Base-by-base conservation (phyloP, 2,797 vertebrate genomes). In the Coregonus sp. region DNA sequence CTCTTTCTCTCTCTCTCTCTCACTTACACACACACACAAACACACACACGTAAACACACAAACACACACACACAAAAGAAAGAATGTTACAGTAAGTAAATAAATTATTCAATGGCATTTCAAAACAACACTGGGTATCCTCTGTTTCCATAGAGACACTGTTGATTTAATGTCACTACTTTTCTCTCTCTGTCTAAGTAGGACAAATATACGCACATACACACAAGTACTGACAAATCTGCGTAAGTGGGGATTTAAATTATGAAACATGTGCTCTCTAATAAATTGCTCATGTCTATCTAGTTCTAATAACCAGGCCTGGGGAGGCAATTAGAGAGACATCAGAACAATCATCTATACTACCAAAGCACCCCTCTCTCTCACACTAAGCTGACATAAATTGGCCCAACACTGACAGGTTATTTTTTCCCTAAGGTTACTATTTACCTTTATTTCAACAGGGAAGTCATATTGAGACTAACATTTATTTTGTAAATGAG, bases 81-180 rank as follows among this genome's bases (percentile, higher is more conserved):
- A 86, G 83, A 75, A 75, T 81, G 83, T 89, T 84, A 88, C 86
- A 89, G 86, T 86, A 75, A 5, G 78, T 70, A 91, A 91, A 93
- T 93, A 89, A 91, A 91, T 92, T 93, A 92, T 90, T 92, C 82
- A 91, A 85, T 85, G 86, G 83, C 73, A 85, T 92, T 92, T 91
- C 81, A 87, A 85, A 90, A 91, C 86, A 90, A 88, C 86, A 88
- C 75, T 47, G 84, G 83, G 81, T 82, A 77, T 75, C 79, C 66
- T 70, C 74, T 75, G 90, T 93, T 93, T 88, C 91, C 88, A 92
- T 90, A 88, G 91, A 92, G 89, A 92, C 89, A 72, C 31, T 66
- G 84, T 83, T 84, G 85, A 89, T 87, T 88, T 89, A 86, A 82
- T 89, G 85, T 84, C 87, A 82, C 70, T 47, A 47, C 40, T 47